Conservation (phyloP, 2,888 invertebrate species). For the Arge pagana region DNA sequence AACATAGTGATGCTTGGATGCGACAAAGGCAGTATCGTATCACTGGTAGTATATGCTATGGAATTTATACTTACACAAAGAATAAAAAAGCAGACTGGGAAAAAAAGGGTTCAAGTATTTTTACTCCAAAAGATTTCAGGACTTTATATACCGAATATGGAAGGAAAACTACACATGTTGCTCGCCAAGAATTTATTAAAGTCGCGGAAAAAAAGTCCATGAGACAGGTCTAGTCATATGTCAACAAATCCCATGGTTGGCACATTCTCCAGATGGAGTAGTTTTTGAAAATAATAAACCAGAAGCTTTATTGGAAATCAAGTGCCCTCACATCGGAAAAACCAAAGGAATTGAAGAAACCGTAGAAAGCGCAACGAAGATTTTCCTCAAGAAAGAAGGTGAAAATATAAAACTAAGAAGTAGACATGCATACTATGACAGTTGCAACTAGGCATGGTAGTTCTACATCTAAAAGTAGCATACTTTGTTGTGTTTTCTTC, state of each 20-base stretch:
- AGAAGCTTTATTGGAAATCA: conserved; percentile 34
- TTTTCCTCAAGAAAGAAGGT: not conserved
- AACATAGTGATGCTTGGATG: conserved; percentile 27
- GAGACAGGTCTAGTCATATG: conserved; percentile 34
- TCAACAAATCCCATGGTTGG: conserved; percentile 34
- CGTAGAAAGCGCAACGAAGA: conserved; percentile 2
- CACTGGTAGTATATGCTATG: conserved; percentile 34
- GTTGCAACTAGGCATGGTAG: conserved; percentile 27
- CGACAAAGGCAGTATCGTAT: conserved; percentile 27
- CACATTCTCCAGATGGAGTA: conserved; percentile 35
- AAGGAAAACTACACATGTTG: no score
- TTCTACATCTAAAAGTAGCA: conserved; percentile 20
- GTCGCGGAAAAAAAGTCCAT: conserved; percentile 22
- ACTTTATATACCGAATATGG: conserved; percentile 31
- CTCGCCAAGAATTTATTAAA: no score
- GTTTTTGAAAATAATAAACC: conserved; percentile 31
- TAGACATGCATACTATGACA: conserved; percentile 27
- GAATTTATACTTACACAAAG: conserved; percentile 32
- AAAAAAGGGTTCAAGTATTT: conserved; percentile 27
- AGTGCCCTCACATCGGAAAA: conserved; percentile 35
- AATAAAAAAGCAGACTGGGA: conserved; percentile 34
- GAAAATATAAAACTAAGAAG: conserved; percentile 21
- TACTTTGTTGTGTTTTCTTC: conserved; percentile 24
- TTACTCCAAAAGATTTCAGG: conserved; percentile 27
- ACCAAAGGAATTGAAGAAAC: conserved; percentile 14